Conservation (phyloP, 1,140 invertebrate species). For the Campoletis sonorensis region DNA sequence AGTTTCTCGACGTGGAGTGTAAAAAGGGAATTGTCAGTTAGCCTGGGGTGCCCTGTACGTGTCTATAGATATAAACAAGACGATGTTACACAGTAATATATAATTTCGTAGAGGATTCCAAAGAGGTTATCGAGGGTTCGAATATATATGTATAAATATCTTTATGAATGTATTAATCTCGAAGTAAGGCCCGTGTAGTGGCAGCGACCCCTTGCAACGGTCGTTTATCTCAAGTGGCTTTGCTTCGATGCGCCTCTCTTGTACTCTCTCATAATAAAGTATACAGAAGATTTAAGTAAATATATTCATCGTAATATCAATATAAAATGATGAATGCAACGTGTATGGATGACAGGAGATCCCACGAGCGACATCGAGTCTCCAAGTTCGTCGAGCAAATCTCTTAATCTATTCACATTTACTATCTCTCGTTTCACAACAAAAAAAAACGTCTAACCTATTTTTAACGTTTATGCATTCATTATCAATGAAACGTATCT, state of each 20-base stretch:
- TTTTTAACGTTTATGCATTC: no score
- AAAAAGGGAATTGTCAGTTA: no score
- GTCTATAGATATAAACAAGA: no score
- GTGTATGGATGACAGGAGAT: neutral
- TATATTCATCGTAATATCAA: slow-evolving; percentile 29
- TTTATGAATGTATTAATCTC: neutral
- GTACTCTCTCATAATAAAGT: slow-evolving; percentile 50
- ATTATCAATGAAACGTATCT: no score
- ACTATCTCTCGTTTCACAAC: no score
- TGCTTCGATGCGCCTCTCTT: slow-evolving; percentile 71
- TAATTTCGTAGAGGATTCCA: neutral
- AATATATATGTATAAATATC: neutral
- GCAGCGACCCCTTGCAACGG: slow-evolving; percentile 66
- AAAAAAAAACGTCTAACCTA: no score
- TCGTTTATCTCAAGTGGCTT: slow-evolving; percentile 66
- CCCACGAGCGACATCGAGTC: neutral
- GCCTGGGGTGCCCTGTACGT: no score
- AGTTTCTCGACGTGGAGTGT: no score
- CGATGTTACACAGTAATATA: no score
- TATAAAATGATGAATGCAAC: neutral
- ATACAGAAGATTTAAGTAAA: slow-evolving; percentile 28
- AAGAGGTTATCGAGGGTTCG: slow-evolving; percentile 1
- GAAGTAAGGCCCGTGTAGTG: slow-evolving; percentile 59
- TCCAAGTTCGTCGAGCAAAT: no score
- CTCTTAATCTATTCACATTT: no score